Percentiles rank a stretch among this genome's conserved stretches.
Conservation (phyloP, 2,888 invertebrate genomes). For the Biston stratarius region DNA sequence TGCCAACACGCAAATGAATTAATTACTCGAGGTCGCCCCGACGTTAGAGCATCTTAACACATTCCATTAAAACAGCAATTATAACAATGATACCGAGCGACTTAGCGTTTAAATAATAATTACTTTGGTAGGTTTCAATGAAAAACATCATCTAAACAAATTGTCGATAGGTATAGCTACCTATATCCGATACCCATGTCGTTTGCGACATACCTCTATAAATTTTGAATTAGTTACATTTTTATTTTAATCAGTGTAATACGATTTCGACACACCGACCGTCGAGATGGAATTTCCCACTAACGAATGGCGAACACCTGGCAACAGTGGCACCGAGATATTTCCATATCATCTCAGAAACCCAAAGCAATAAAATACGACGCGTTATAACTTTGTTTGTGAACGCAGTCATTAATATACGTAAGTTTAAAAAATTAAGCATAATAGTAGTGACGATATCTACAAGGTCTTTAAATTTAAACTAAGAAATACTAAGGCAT, state of each 20-base stretch:
- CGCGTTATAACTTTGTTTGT: constrained; percentile 23
- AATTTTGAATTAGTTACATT: constrained; percentile 39
- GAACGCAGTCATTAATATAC: constrained; percentile 15
- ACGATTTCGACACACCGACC: constrained; percentile 46
- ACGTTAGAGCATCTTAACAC: constrained; percentile 26
- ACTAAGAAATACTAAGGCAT: neutral
- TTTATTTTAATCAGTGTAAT: constrained; percentile 40
- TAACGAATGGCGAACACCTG: constrained; percentile 59
- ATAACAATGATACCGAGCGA: constrained; percentile 36
- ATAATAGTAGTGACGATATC: neutral
- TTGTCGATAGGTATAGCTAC: constrained; percentile 22
- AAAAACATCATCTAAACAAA: constrained; percentile 38
- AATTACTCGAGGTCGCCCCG: constrained; percentile 45
- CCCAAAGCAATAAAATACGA: constrained; percentile 61
- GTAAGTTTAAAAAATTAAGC: neutral
- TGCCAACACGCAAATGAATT: constrained; percentile 59
- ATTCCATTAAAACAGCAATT: constrained; percentile 41
- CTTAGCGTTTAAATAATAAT: constrained; percentile 41
- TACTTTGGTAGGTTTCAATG: constrained; percentile 33
- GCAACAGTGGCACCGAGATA: constrained; percentile 59
- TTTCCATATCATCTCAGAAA: constrained; percentile 64
- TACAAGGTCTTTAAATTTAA: neutral
- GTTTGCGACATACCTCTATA: constrained; percentile 34
- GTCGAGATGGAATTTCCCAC: constrained; percentile 67
- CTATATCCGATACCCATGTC: constrained; percentile 20